phyloP scores from a whole-genome alignment of 2,113 vertebrate species.

The Hippocampus barbouri region DNA sequence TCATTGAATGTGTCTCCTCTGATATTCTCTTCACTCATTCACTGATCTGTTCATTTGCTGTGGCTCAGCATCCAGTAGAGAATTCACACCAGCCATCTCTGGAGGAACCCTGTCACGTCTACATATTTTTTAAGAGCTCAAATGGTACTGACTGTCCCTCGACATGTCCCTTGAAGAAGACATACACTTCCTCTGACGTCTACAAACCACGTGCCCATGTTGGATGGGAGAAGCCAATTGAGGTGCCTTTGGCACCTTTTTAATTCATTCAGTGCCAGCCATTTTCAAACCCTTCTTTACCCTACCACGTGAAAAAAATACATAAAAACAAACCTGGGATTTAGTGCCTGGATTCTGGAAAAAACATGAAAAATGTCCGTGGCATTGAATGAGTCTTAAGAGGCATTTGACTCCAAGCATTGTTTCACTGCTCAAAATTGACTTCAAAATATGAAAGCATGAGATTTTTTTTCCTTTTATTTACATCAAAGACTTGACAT shows the following conservation, averaged over 20 bases:
- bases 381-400: background rate
- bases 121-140: slow-evolving; percentile 73
- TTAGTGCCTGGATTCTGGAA: no score
- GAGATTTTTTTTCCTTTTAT: background rate
- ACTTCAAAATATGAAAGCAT: background rate
- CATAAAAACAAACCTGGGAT: no score
- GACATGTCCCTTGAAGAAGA: slow-evolving; percentile 60
- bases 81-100: slow-evolving; percentile 56
- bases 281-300: no score
- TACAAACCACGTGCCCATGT: slow-evolving; percentile 20
- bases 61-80: slow-evolving; percentile 55
- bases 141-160: slow-evolving; percentile 40
- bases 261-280: no score
- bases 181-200: slow-evolving; percentile 51
- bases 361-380: no score
- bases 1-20: slow-evolving; percentile 57
- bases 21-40: slow-evolving; percentile 61
- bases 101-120: slow-evolving; percentile 71
- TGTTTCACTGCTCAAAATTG: background rate
- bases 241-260: background rate
- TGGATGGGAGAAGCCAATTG: background rate
- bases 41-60: slow-evolving; percentile 63
- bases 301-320: no score
- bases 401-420: background rate
- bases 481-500: background rate